Base-by-base conservation (phyloP, 2,797 vertebrate species). In the Oreochromis mossambicus region DNA sequence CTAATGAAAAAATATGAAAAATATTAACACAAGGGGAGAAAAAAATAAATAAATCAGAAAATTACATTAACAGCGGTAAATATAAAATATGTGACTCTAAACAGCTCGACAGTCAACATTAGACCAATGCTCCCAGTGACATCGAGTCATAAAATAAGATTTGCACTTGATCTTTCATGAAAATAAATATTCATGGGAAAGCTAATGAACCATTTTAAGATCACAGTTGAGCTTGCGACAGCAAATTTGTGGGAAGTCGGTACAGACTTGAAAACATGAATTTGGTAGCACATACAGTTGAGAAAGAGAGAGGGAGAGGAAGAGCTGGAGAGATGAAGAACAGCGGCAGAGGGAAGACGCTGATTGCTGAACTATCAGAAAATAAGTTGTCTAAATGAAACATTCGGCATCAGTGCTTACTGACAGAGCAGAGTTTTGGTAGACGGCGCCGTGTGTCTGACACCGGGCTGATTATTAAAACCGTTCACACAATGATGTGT, bases 391-490 rank as follows among this genome's bases (percentile, higher is more conserved):
- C 63, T 88, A 88, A 93, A 95, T 92, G 85, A 91, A 92, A 91
- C 73, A 24, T 70, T 76, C 63, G 61, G 90, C 85, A 80, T 87
- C 82, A 90, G 81, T 79, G 88, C 81, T 92, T 92, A 93, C 85
- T 91, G 89, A 93, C 86, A 77, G 50, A 86, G 86, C 80, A 87
- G 83, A 86, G 87, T 91, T 87, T 88, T 87, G 92, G 87, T 90
- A 76, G 84, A 80, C 83, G 85, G 90, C 32, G 77, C 66, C 63
- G 77, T 89, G 88, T 83, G 86, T 77, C 87, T 92, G 93, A 95
- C 93, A 94, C 52, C 3, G 14, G 66, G 90, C 82, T 91, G 90
- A 95, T 95, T 94, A 95, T 95, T 94, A 93, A 95, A 94, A 90
- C 88, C 80, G 89, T 94, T 90, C 87, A 89, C 91, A 91, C 90